Evolutionary conservation across 2,888 invertebrate genomes (phyloP).

Genomic region (Acanthosepion pharaonis): DNA sequence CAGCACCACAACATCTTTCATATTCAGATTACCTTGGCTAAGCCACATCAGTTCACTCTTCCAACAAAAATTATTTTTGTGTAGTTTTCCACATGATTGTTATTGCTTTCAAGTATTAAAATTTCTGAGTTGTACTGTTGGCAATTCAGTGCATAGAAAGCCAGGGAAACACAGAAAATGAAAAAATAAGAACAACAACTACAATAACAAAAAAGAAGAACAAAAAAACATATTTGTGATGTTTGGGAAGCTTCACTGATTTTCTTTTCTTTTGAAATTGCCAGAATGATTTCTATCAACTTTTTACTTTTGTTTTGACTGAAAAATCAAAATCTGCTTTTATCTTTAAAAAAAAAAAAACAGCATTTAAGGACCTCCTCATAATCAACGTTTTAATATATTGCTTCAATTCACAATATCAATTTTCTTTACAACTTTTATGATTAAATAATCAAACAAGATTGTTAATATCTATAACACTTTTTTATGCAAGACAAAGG

Average conservation of each 20-base stretch:
- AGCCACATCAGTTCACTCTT: not conserved
- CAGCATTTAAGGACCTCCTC: not conserved
- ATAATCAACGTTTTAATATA: not conserved
- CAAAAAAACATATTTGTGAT: too few species aligned
- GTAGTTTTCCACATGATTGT: not conserved
- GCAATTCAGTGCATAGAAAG: not conserved
- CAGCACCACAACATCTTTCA: not conserved
- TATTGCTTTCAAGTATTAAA: not conserved
- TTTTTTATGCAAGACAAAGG: not conserved
- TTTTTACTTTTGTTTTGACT: not conserved
- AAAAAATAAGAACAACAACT: not conserved
- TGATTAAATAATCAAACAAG: not conserved
- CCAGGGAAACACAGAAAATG: not conserved
- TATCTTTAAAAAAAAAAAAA: not conserved
- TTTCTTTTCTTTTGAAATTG: not conserved
- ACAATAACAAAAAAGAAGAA: too few species aligned
- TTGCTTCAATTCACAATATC: not conserved
- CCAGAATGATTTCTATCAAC: not conserved
- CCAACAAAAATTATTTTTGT: not conserved
- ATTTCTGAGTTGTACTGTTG: not conserved
- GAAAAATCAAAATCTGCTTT: not conserved
- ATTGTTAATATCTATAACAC: not conserved
- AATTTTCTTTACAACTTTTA: not conserved
- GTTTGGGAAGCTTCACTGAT: not conserved
- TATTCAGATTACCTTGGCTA: not conserved